These are phyloP conservation scores for Galemys pyrenaicus DNA, from an alignment of 2,113 vertebrate species.

Conservation along the genomic window DNA sequence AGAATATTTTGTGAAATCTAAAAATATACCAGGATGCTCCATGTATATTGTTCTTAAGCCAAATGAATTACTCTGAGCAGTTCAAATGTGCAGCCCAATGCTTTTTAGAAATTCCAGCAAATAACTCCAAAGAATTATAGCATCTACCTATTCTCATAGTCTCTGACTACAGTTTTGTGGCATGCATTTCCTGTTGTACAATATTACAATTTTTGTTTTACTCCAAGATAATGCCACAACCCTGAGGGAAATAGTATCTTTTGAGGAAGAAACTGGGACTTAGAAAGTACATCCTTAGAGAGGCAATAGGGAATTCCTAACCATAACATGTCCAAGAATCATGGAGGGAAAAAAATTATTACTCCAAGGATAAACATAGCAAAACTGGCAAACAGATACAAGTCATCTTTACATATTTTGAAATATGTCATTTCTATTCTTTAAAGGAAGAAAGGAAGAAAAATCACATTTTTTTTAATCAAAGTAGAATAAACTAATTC, in stretches of 20 bases:
- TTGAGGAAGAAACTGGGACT: not conserved
- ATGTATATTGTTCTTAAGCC: not conserved
- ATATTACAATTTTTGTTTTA: not conserved
- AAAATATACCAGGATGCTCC: not conserved
- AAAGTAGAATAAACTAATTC: not conserved
- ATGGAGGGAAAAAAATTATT: not conserved
- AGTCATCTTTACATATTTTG: not conserved
- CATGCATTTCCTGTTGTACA: not conserved
- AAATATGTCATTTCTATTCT: not conserved
- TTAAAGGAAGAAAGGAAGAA: not conserved
- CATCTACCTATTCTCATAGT: not conserved
- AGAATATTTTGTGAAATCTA: conserved; percentile 2
- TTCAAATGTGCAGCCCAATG: not conserved
- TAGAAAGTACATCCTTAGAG: not conserved
- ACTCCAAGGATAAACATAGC: not conserved
- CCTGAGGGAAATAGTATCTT: not conserved
- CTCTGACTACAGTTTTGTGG: not conserved
- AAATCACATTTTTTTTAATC: not conserved
- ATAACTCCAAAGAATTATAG: not conserved
- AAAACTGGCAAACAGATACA: not conserved
- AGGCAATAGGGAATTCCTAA: not conserved
- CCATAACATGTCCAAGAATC: not conserved
- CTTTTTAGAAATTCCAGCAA: not conserved
- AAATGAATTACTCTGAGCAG: not conserved
- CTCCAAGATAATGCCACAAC: not conserved